Evolutionary conservation across 2,797 vertebrate species (phyloP), one percentile per base, ranked within the genome.

Genomic region (Xenops minutus): DNA sequence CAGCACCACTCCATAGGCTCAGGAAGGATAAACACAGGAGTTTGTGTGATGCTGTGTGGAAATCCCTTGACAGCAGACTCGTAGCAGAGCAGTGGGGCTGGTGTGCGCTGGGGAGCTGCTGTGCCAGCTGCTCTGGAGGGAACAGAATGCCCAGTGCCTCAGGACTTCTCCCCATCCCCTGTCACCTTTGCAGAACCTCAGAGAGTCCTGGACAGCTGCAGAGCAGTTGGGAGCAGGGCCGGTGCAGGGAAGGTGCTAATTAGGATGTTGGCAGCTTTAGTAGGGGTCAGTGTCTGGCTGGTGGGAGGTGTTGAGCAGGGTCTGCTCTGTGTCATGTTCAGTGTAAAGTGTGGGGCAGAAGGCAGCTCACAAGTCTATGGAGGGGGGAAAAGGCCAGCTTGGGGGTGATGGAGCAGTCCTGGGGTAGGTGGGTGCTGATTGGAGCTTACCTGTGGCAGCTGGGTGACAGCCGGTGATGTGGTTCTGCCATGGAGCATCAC

Each of bases 261-360:
- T 46, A 85, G 92, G 91, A 82, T 67, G 81, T 92, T 96, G 94
- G 87, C 96, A 94, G 92, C 83, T 3, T 66, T 73, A 27, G 78
- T 1, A 91, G 94, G 93, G 80, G 89, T 41, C 22, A 26, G 58
- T 73, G 89, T 66, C 58, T 73, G 63, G 29, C 75, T 73, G 27
- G 43, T 30, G 75, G 84, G 86, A 87, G 14, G 91, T 79, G 92
- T 66, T 34, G 91, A 36, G 10, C 24, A 24, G 88, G 68, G 32
- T 58, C 93, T 93, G 86, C 86, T 81, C 59, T 0, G 0, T 39
- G 77, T 68, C 11, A 3, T 0, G 1, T 87, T 51, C 2, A 0
- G 17, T 36, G 34, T 51, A 15, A 5, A 51, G 49, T 56, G 54
- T 51, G 23, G 32, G 64, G 68, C 75, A 91, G 81, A 59, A 16